A percentile compares a stretch with the other conserved stretches of the same genome.
These are phyloP conservation scores for Iselma pallidipennis DNA, from an alignment of 2,888 invertebrate genomes.

Conservation along the genomic window DNA sequence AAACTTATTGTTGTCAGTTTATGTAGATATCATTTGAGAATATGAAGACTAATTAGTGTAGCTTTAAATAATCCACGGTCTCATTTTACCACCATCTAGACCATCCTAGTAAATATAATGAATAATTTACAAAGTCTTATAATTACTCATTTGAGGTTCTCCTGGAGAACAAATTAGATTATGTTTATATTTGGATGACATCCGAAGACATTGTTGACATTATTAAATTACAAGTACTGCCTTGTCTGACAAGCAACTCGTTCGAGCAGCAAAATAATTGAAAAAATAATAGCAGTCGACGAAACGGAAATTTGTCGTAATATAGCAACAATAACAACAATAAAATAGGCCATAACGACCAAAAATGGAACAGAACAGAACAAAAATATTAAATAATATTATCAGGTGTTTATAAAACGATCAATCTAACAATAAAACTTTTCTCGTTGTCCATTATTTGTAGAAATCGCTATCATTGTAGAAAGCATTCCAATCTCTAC, in stretches of 20 bases:
- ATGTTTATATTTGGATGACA: constrained; percentile 16
- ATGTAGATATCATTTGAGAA: too few relatives aligned
- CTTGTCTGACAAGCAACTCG: neutral
- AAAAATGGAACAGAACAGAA: too few relatives aligned
- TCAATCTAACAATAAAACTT: neutral
- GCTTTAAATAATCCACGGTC: too few relatives aligned
- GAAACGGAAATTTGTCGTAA: neutral
- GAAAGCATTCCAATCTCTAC: constrained; percentile 6
- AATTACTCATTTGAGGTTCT: constrained; percentile 18
- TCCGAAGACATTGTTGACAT: constrained; percentile 11
- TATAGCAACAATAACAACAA: neutral
- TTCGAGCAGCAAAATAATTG: neutral
- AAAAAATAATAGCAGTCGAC: neutral
- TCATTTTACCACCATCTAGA: too few relatives aligned
- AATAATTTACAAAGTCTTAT: constrained; percentile 9
- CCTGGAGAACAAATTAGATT: constrained; percentile 12
- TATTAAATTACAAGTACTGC: constrained; percentile 1
- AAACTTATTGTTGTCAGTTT: too few relatives aligned
- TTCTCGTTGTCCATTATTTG: neutral
- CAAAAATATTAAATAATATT: neutral
- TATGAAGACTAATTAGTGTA: too few relatives aligned
- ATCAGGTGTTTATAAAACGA: neutral
- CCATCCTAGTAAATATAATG: too few relatives aligned
- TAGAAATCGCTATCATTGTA: neutral
- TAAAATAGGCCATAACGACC: too few relatives aligned